A percentile compares a stretch with the other conserved stretches of the same genome.
phyloP scores from a whole-genome alignment of 2,797 vertebrate genomes.

The Crypturellus tataupa region DNA sequence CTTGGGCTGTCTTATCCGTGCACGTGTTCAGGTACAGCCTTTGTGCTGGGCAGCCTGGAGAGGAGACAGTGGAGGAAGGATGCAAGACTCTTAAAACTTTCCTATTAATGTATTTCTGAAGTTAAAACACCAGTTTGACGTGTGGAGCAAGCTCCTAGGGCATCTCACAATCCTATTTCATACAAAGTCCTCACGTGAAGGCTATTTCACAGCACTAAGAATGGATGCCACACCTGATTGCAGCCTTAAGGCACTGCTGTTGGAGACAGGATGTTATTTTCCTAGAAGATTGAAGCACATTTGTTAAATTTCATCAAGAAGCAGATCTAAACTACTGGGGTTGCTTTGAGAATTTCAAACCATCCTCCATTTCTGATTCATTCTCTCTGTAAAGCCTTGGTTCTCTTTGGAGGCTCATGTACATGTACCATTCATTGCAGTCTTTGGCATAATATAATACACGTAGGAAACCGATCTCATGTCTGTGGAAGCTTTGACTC shows the following conservation, averaged over 20 bases:
- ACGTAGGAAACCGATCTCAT: background rate
- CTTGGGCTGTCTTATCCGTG: background rate
- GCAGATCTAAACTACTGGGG: background rate
- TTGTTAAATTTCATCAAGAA: background rate
- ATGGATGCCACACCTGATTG: background rate
- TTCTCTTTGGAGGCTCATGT: background rate
- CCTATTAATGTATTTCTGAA: background rate
- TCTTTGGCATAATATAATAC: background rate
- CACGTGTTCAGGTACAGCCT: background rate
- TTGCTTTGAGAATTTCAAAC: constrained; percentile 29
- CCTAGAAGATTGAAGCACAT: background rate
- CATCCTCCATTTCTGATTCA: background rate
- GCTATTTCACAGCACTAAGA: background rate
- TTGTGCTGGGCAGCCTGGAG: background rate
- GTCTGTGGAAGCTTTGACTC: constrained; percentile 4
- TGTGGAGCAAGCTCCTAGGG: background rate
- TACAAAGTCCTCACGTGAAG: background rate
- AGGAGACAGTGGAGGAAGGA: background rate
- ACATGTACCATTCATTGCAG: background rate
- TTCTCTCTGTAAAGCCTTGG: background rate
- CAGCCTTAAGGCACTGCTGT: background rate
- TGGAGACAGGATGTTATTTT: background rate
- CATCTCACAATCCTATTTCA: background rate
- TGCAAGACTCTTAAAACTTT: background rate
- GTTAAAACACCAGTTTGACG: background rate